Base-by-base conservation (phyloP, 2,888 invertebrate species). In the Oegoconia quadripuncta region DNA sequence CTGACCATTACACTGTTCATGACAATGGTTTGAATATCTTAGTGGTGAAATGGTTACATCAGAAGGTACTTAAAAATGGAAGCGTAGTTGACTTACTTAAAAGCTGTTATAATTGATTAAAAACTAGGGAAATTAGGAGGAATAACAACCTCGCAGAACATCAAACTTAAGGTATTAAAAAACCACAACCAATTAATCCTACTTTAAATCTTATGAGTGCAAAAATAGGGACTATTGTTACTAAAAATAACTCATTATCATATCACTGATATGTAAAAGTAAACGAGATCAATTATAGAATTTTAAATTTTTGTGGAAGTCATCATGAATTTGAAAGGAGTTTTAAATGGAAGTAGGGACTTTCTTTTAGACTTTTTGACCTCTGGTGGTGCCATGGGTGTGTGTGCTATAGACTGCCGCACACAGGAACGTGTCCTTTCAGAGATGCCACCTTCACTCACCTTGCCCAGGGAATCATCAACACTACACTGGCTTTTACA, bases 301-400 rank as follows among this genome's bases (percentile, higher is more conserved):
- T 44, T 41, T 58, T 67, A 80, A 32, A 77, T 72, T 63, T 76
- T 83, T 27, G 71, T 66, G 23, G 81, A 73, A 41, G 74, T 68
- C 62, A n/a, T n/a, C n/a, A 74, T 80, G 37, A 88, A 88, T 47
- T 86, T 88, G 41, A 88, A 88, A 11, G 88, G 88, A 12, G 88
- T 87, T 63, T 87, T 88, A 43, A 88, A 88, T 29, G 75, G 75
- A 20, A 88, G 52, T 42, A 88, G 53, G 15, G 88, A 88, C 48
- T 74, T 86, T 27, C 76, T 68, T 44, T 81, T 86, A 8, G 68
- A 52, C 49, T 84, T 88, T 48, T 80, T 86, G 8, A 69, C 49
- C 12, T 79, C 77, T 9, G 72, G 63, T 3, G 68, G 66, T 1
- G 66, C 68, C 0, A 64, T 58, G 2, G 80, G 77, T 0, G 80